Conservation (phyloP, 2,113 vertebrate genomes). For the Pteruthius melanotis region DNA sequence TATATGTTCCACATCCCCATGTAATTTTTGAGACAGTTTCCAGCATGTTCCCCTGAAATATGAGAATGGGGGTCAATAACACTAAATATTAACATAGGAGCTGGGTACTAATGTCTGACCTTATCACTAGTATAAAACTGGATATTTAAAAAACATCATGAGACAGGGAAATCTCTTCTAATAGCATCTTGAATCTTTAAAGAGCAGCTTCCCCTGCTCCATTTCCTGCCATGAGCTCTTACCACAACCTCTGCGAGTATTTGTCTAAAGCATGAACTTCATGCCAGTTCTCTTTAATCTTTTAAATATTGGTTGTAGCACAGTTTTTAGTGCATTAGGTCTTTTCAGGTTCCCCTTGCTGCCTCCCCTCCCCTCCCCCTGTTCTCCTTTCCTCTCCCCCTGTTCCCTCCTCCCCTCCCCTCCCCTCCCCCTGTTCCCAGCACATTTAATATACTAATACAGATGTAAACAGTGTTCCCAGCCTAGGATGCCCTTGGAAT, state of each 20-base stretch:
- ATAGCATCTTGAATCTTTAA: constrained; percentile 19
- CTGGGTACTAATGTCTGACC: not conserved
- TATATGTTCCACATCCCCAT: not conserved
- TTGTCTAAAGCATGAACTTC: not conserved
- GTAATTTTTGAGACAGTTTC: not conserved
- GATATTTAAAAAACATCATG: constrained; percentile 17
- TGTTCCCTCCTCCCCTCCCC: not conserved
- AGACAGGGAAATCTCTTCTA: not conserved
- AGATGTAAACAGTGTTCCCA: not conserved
- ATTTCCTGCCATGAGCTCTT: not conserved
- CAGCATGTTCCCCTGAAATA: not conserved
- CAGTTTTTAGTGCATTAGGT: not conserved
- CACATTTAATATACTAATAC: not conserved
- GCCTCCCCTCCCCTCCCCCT: too few relatives aligned
- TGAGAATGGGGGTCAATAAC: not conserved
- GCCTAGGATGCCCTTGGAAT: not conserved
- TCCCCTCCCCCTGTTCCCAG: not conserved
- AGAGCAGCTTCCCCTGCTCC: not conserved
- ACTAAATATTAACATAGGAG: constrained; percentile 23
- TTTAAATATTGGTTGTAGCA: not conserved
- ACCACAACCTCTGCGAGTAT: not conserved
- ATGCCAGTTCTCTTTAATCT: not conserved
- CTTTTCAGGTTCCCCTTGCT: not conserved
- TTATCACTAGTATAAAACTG: not conserved
- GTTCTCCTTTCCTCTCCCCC: too few relatives aligned